These are phyloP conservation scores for Caenorhabditis sp. DNA, from an alignment of 2,888 invertebrate species.

Conservation along the genomic window DNA sequence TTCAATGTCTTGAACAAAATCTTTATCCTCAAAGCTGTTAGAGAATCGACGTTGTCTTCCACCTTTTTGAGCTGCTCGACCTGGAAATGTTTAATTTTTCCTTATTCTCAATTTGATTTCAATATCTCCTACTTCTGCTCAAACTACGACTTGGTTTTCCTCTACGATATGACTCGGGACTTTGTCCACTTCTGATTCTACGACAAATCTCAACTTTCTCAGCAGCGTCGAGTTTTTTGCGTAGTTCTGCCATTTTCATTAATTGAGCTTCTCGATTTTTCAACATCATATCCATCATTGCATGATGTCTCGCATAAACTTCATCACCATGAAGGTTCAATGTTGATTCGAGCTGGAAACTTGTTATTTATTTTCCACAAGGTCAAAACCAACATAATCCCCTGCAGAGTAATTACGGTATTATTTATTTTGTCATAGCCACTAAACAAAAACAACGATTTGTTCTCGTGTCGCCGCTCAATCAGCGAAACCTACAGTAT, in stretches of 20 bases:
- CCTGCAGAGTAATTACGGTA: slow-evolving; percentile 8
- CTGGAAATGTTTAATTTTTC: slow-evolving; percentile 13
- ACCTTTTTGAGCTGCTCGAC: slow-evolving; percentile 32
- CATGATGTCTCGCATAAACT: slow-evolving; percentile 63
- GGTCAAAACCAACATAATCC: slow-evolving; percentile 5
- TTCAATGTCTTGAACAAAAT: slow-evolving; percentile 63
- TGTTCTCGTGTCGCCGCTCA: background rate
- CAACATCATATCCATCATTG: slow-evolving; percentile 70
- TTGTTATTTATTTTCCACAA: background rate
- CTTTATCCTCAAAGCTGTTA: slow-evolving; percentile 61
- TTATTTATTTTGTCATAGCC: slow-evolving; percentile 12
- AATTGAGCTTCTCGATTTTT: slow-evolving; percentile 63
- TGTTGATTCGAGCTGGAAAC: slow-evolving; percentile 47
- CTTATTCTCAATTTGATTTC: background rate
- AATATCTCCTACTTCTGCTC: slow-evolving; percentile 44
- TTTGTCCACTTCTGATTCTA: slow-evolving; percentile 50
- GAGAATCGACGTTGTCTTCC: slow-evolving; percentile 57
- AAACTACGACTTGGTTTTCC: slow-evolving; percentile 54
- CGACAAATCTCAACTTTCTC: slow-evolving; percentile 63
- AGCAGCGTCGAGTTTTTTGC: slow-evolving; percentile 67
- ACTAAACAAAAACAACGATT: slow-evolving; percentile 2
- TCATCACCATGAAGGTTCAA: slow-evolving; percentile 57
- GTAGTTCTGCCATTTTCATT: slow-evolving; percentile 65
- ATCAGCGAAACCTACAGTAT: background rate
- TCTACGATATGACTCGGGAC: slow-evolving; percentile 52